Conservation (phyloP, 2,113 vertebrate species). For the Anser cygnoides region DNA sequence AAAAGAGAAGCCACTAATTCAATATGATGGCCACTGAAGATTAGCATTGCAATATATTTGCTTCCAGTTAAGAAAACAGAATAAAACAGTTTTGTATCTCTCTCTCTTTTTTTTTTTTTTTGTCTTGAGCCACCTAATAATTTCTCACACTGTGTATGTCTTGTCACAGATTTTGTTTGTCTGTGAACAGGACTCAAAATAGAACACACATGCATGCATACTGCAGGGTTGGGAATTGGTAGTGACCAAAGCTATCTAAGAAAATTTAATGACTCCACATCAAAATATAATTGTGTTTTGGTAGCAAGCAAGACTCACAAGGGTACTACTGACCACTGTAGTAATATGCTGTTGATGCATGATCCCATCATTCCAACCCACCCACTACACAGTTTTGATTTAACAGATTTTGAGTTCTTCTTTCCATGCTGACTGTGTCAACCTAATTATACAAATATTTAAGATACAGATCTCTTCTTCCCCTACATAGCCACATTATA, state of each 20-base stretch:
- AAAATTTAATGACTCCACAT: background rate
- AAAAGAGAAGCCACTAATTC: background rate
- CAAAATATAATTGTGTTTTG: background rate
- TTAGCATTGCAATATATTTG: background rate
- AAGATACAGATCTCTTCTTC: background rate
- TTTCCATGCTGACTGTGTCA: background rate
- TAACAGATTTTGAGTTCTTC: background rate
- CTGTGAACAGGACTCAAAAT: background rate
- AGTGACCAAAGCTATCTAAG: background rate
- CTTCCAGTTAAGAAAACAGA: background rate
- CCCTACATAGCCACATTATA: background rate
- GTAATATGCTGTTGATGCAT: background rate
- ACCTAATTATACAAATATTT: background rate
- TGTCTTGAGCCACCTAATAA: background rate
- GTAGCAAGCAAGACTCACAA: background rate
- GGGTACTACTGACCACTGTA: background rate
- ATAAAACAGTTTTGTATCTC: background rate
- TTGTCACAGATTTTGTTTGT: background rate
- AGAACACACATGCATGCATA: background rate
- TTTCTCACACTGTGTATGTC: background rate
- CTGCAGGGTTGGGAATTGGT: background rate
- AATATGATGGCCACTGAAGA: background rate
- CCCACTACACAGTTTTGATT: background rate
- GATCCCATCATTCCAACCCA: background rate
- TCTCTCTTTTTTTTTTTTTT: background rate